Conservation (phyloP, 2,888 invertebrate species). For the Odontothrips loti region DNA sequence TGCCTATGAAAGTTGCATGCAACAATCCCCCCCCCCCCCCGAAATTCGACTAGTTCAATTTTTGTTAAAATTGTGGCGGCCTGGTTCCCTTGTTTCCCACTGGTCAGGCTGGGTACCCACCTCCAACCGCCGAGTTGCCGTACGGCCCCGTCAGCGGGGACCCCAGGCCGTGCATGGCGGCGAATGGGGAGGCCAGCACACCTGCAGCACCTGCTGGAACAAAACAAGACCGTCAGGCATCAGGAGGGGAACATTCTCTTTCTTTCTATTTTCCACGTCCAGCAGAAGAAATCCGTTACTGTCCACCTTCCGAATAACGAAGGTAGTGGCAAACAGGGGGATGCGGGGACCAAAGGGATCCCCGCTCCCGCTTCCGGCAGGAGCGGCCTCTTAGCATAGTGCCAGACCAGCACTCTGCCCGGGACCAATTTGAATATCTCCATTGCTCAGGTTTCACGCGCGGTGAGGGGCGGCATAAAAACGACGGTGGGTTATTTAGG, state of each 20-base stretch:
- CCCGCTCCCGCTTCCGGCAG: slow-evolving; percentile 47
- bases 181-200: slow-evolving; percentile 80
- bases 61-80: too few species aligned
- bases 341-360: background rate
- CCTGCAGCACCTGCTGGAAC: slow-evolving; percentile 69
- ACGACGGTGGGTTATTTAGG: too few species aligned
- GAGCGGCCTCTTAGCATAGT: slow-evolving; percentile 33
- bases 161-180: slow-evolving; percentile 71
- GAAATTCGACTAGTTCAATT: too few species aligned
- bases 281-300: too few species aligned
- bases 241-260: too few species aligned
- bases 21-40: too few species aligned
- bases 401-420: background rate
- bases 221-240: slow-evolving; percentile 10
- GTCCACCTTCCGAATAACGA: too few species aligned
- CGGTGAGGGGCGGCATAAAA: background rate
- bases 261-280: background rate
- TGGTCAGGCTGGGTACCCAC: too few species aligned
- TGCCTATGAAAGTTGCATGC: too few species aligned
- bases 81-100: too few species aligned
- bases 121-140: slow-evolving; percentile 46
- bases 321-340: background rate
- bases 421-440: slow-evolving; percentile 10
- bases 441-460: background rate
- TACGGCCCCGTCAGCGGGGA: slow-evolving; percentile 64